Evolutionary conservation across 2,888 invertebrate genomes (phyloP).

Genomic region (Agrilus biguttatus): DNA sequence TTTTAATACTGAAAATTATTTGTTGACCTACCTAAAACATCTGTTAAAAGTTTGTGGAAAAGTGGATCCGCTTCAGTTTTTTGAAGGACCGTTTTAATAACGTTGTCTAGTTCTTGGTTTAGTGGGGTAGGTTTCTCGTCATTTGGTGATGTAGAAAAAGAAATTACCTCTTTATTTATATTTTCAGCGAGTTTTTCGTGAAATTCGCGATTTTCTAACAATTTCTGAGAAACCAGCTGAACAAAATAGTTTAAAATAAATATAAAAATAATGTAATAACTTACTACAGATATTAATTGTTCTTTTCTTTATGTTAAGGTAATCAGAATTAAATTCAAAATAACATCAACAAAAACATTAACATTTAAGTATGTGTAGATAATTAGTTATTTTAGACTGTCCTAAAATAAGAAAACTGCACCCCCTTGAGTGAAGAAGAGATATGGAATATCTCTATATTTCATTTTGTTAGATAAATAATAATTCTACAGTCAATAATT

Average conservation of each 20-base stretch:
- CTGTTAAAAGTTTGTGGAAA: constrained; percentile 34
- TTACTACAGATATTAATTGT: no score
- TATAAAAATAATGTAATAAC: background rate
- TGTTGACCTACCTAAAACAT: constrained; percentile 26
- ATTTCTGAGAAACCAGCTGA: constrained; percentile 31
- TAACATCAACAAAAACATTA: no score
- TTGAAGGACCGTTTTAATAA: constrained; percentile 35
- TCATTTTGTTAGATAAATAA: no score
- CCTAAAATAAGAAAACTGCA: no score
- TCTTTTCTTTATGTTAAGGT: no score
- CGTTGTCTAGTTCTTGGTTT: constrained; percentile 27
- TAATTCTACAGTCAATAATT: no score
- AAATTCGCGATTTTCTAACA: constrained; percentile 35
- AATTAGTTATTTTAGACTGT: no score
- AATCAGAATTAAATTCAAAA: no score
- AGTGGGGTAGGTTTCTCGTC: background rate
- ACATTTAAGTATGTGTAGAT: no score
- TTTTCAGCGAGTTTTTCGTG: constrained; percentile 39
- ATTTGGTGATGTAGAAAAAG: constrained; percentile 1
- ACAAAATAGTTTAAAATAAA: constrained; percentile 6
- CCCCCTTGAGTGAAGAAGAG: no score
- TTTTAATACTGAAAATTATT: background rate
- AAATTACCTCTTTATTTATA: constrained; percentile 28
- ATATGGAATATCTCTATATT: no score
- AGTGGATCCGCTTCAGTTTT: constrained; percentile 37